Evolutionary conservation across 2,888 invertebrate species (phyloP).

Genomic region (Polymixis flavicincta): DNA sequence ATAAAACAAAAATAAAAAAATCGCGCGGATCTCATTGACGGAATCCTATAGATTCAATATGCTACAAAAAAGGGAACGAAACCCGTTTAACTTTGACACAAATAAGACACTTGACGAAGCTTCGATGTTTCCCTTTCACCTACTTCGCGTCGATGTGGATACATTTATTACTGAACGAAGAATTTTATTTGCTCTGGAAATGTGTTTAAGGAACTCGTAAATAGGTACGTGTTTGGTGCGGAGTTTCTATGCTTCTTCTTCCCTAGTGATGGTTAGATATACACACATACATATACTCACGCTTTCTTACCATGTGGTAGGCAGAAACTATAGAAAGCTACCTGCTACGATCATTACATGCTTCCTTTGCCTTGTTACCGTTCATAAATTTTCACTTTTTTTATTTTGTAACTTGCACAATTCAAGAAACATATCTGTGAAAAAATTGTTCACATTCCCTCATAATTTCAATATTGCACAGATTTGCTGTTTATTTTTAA

Average conservation of each 20-base stretch:
- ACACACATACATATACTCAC: too few relatives aligned
- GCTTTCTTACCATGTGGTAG: too few relatives aligned
- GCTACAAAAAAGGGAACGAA: slow-evolving; percentile 31
- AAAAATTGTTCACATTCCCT: too few relatives aligned
- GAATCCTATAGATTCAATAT: slow-evolving; percentile 39
- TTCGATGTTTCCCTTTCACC: slow-evolving; percentile 29
- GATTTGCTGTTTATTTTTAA: too few relatives aligned
- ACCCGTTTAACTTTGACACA: slow-evolving; percentile 55
- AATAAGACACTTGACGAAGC: slow-evolving; percentile 56
- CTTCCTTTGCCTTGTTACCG: too few relatives aligned
- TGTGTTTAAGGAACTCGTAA: slow-evolving; percentile 11
- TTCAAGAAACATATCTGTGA: too few relatives aligned
- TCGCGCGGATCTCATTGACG: neutral
- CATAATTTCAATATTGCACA: too few relatives aligned
- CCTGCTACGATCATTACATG: too few relatives aligned
- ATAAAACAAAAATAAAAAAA: neutral
- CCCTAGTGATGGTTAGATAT: neutral
- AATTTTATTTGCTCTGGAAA: slow-evolving; percentile 36
- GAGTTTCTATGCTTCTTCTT: neutral
- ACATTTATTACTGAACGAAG: slow-evolving; percentile 25
- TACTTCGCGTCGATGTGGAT: neutral
- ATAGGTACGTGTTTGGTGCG: neutral
- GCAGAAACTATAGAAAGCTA: too few relatives aligned
- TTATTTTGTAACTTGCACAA: too few relatives aligned
- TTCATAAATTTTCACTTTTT: too few relatives aligned